Base-by-base conservation (phyloP, 2,113 vertebrate species). In the Eonycteris spelaea region DNA sequence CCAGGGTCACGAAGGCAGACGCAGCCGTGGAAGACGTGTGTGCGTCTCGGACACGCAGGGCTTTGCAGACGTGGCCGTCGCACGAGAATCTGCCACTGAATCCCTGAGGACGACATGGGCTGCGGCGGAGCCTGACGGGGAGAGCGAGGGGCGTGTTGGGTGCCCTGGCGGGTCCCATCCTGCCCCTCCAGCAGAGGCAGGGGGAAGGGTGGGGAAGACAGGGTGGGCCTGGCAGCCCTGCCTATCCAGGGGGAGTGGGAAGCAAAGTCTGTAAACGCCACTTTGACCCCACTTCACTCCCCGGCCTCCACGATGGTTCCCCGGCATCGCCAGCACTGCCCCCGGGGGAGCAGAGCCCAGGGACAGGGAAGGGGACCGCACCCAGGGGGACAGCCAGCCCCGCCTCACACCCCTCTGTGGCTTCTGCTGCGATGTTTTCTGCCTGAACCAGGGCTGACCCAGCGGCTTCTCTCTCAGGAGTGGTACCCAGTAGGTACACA, bases 301-400 rank as follows among this genome's bases (percentile, higher is more conserved):
- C 38, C 2, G 6, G 3, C 13, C 7, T 51, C 68, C 3, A 5
- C 30, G 6, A 24, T 9, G 38, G 43, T 4, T 0, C 55, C 53
- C 35, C 45, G 16, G 12, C 13, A 26, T 26, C n/a, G 6, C 28
- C 22, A 24, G 18, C 6, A 3, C 12, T 21, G 0, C 24, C 38
- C 10, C n/a, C 13, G 24, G 18, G 73, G 55, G 0, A 61, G n/a
- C 24, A 10, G 67, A 30, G 13, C 6, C 53, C 19, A 45, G 55
- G 38, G 38, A 0, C 8, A 0, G 9, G 16, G 51, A 45, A 65
- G 33, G n/a, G 5, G 3, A 12, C n/a, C 6, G 0, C 30, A 21
- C 8, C 6, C 35, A 22, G n/a, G 11, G 30, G n/a, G 21, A 9
- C 24, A 10, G 8, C 51, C 35, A 21, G 7, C 28, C 86, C 48